Conservation (phyloP, 1,140 invertebrate genomes). For the Proales similis region DNA sequence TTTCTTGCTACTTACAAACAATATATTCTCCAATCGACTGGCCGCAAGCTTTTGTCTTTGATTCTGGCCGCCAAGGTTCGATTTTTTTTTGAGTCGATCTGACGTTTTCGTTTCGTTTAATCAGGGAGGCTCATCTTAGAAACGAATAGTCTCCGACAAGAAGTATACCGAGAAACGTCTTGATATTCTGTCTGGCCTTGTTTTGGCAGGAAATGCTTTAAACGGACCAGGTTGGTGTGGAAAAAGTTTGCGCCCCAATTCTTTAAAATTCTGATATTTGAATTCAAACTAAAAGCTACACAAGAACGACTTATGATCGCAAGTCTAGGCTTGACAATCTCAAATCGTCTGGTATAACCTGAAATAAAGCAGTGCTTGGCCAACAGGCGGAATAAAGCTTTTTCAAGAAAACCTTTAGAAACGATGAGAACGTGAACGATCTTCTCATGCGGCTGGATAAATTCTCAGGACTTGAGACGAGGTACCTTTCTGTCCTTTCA, state of each 20-base stretch:
- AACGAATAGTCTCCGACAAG: conserved; percentile 57
- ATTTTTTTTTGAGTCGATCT: conserved; percentile 38
- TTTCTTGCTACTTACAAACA: conserved; percentile 58
- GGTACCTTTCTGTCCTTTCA: conserved; percentile 44
- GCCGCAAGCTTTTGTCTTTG: conserved; percentile 60
- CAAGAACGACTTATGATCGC: conserved; percentile 61
- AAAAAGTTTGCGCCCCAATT: neutral
- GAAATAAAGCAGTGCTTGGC: conserved; percentile 38
- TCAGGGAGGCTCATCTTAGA: conserved; percentile 43
- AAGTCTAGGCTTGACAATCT: conserved; percentile 62
- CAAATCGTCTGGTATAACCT: conserved; percentile 56
- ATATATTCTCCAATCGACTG: conserved; percentile 64
- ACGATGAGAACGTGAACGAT: conserved; percentile 48
- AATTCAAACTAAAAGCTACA: conserved; percentile 50
- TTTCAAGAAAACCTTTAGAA: conserved; percentile 51
- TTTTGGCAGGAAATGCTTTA: conserved; percentile 64
- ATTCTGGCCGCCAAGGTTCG: conserved; percentile 58
- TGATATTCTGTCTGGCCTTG: conserved; percentile 65
- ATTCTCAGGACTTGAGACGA: conserved; percentile 59
- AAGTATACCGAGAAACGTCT: conserved; percentile 60
- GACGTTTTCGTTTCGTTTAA: neutral
- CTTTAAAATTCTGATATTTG: neutral
- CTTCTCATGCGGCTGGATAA: conserved; percentile 61
- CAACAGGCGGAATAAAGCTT: neutral
- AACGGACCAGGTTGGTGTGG: conserved; percentile 59